Evolutionary conservation across 2,888 invertebrate genomes (phyloP), one percentile per base, ranked within the genome.

Genomic region (Diloba caeruleocephala): DNA sequence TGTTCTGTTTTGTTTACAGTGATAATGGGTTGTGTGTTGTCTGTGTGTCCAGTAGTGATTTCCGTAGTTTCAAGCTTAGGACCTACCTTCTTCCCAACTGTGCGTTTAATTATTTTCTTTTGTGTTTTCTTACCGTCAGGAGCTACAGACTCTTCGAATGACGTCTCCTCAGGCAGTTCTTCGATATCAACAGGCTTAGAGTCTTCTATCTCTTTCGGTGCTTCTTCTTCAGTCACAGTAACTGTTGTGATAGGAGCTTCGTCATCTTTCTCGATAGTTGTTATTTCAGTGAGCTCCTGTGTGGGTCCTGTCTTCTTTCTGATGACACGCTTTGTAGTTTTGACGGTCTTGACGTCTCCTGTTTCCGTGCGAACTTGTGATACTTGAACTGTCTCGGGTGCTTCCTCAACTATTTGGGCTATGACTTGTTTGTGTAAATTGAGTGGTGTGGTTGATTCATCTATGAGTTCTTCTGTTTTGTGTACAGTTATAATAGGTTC

Each of bases 401-500:
- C 17, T 28, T 51, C 51, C 14, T 51, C 51, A 1, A 51, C 14
- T 2, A 19, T 2, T 1, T 15, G 7, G 5, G 51, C 44, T 1
- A 1, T 38, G 19, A 33, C 39, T 0, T 25, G 15, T 15, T 15
- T n/a, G n/a, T 23, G 15, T 9, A 25, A 2, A 25, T 14, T 23
- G 1, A 23, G 9, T 7, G 38, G 26, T 10, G 28, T 26, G 8
- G 44, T 32, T 0, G 13, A 33, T 10, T 51, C 44, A 8, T 41
- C 31, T 0, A 9, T 10, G 9, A 41, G 19, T 31, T 29, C 19
- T 3, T 37, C 37, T 26, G 25, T 28, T 28, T 28, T 37, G 19
- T 85, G 75, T 64, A 90, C 84, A 1, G 88, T 66, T 44, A 87
- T 78, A 73, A 90, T 71, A 64, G 93, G 80, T 81, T 87, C 68